These are phyloP conservation scores for Rhinella marina DNA, from an alignment of 2,797 vertebrate species.

Conservation along the genomic window DNA sequence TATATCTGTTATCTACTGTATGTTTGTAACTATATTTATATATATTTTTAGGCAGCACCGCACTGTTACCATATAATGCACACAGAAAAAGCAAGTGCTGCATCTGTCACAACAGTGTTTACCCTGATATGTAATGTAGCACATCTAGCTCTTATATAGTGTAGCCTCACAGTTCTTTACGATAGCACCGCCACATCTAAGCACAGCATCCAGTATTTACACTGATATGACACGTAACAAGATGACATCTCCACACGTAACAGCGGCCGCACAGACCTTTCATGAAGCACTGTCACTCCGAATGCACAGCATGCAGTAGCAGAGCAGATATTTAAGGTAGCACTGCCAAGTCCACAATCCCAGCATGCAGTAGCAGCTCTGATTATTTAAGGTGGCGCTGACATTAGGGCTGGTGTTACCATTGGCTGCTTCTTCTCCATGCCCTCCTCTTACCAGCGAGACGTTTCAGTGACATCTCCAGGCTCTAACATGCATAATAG, in stretches of 20 bases:
- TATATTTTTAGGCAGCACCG: neutral
- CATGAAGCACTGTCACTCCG: too few species aligned
- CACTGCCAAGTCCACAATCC: neutral
- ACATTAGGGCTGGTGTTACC: neutral
- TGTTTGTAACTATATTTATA: too few species aligned
- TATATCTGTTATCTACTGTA: too few species aligned
- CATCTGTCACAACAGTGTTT: neutral
- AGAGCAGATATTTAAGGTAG: neutral
- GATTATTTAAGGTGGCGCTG: conserved; percentile 38
- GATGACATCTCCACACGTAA: too few species aligned
- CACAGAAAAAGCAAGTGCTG: neutral
- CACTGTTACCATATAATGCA: neutral
- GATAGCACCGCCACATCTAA: neutral
- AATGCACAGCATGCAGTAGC: neutral
- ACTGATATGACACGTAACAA: too few species aligned
- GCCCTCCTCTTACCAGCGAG: neutral
- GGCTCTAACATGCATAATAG: neutral
- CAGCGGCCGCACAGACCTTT: too few species aligned
- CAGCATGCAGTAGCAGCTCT: neutral
- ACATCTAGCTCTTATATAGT: neutral
- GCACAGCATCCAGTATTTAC: too few species aligned
- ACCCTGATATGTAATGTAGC: neutral
- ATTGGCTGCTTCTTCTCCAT: neutral
- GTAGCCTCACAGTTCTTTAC: neutral
- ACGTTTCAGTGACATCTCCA: neutral